Conservation (phyloP, 2,797 vertebrate genomes). For the Merluccius polli region DNA sequence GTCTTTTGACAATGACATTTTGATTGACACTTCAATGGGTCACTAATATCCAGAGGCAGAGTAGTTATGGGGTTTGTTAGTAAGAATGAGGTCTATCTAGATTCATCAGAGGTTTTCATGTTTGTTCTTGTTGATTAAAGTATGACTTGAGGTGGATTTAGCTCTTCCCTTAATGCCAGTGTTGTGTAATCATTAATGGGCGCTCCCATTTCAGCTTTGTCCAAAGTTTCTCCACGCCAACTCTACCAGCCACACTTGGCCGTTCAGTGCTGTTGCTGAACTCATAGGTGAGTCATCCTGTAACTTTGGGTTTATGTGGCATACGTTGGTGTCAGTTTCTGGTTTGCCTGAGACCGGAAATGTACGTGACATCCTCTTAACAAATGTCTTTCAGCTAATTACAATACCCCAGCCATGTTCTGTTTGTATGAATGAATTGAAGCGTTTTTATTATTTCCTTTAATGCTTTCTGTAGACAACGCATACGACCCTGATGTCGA, state of each 20-base stretch:
- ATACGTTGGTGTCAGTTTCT: background rate
- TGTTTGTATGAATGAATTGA: background rate
- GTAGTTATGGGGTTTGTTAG: no score
- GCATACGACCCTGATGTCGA: slow-evolving; percentile 94
- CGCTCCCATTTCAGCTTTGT: slow-evolving; percentile 74
- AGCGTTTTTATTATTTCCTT: background rate
- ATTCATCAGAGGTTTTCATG: no score
- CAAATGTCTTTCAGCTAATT: background rate
- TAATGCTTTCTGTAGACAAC: slow-evolving; percentile 76
- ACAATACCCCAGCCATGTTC: background rate
- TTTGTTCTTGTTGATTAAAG: no score
- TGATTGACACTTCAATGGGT: no score
- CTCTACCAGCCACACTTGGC: slow-evolving; percentile 97
- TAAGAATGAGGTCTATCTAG: no score
- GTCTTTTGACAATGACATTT: no score
- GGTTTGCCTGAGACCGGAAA: background rate
- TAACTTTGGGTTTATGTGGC: background rate
- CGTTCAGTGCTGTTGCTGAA: slow-evolving; percentile 94
- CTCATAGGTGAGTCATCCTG: slow-evolving; percentile 85
- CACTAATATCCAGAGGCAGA: no score
- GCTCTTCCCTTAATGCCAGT: no score
- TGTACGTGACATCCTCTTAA: background rate
- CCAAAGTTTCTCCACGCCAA: slow-evolving; percentile 93
- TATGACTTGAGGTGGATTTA: no score
- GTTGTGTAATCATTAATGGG: background rate